Base-by-base conservation (phyloP, 2,113 vertebrate genomes). In the Cathartes aura region DNA sequence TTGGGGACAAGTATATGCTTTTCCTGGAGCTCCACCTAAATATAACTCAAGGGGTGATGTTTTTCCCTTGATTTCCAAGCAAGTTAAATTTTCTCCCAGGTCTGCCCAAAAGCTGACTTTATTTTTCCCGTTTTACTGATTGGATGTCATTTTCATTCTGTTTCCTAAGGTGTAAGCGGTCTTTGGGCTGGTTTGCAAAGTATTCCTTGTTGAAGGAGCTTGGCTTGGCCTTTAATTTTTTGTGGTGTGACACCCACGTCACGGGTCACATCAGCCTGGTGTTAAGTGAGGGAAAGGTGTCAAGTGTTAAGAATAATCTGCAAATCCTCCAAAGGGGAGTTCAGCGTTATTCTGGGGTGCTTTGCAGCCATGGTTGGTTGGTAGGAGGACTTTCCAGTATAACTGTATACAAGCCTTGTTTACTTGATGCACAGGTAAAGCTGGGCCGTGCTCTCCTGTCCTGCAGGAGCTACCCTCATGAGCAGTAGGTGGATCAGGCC, bases 301-400 rank as follows among this genome's bases (percentile, higher is more conserved):
- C 16, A 12, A 40, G 38, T 18, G n/a, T 34, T 66, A 13, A 3
- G 30, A 50, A 45, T 27, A 38, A 70, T 20, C 47, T 38, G 34
- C 19, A 62, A 12, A 38, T 53, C 14, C 21, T 34, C 34, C 7
- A 20, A 1, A 38, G 40, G 15, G 40, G 47, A 38, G n/a, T 12
- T 63, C 23, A 38, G 55, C 7, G 1, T 34, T 42, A 24, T 42
- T 60, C 45, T 52, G 38, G 45, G 53, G 26, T 60, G 38, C 38
- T 60, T 60, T 50, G 38, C 36, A 42, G 53, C 20, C 8, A 2
- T 2, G 3, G 13, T 32, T 0, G 1, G 2, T 43, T 4, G 2
- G 53, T 17, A 9, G 63, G 26, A 60, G 32, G 55, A 8, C 32
- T 78, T 59, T n/a, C 9, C 36, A 19, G 60, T 18, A 6, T 14